Conservation (phyloP, 2,888 invertebrate species). For the Eretmocerus hayati region DNA sequence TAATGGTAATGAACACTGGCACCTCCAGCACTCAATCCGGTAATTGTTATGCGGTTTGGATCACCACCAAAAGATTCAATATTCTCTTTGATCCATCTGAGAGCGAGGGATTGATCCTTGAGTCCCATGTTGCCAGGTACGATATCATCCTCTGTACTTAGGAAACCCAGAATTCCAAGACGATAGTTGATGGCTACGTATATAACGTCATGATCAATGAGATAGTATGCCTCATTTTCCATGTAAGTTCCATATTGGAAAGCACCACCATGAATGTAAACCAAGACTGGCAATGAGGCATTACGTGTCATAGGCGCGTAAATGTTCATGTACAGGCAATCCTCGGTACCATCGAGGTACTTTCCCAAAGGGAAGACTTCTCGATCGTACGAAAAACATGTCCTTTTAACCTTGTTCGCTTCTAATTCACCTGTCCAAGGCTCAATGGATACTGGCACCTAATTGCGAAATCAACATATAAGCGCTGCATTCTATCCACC, state of each 20-base stretch:
- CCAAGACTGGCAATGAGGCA: slow-evolving; percentile 29
- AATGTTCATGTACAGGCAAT: slow-evolving; percentile 28
- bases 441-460: no score
- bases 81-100: slow-evolving; percentile 63
- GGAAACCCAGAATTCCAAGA: slow-evolving; percentile 64
- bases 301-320: slow-evolving; percentile 17
- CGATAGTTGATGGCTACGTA: slow-evolving; percentile 64
- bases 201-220: slow-evolving; percentile 60
- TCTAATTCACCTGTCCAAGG: not conserved
- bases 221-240: slow-evolving; percentile 48
- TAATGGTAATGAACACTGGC: slow-evolving; percentile 69
- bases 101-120: slow-evolving; percentile 65
- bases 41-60: slow-evolving; percentile 59
- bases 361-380: not conserved
- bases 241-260: slow-evolving; percentile 46
- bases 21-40: slow-evolving; percentile 68
- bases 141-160: slow-evolving; percentile 64
- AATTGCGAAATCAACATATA: no score
- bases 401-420: slow-evolving; percentile 19
- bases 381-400: slow-evolving; percentile 25
- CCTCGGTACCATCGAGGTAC: slow-evolving; percentile 21
- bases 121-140: slow-evolving; percentile 67
- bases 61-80: slow-evolving; percentile 66
- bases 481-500: no score
- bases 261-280: slow-evolving; percentile 37